Evolutionary conservation across 2,113 vertebrate genomes (phyloP), one percentile per base, ranked within the genome.

Genomic region (Pseudorectes ferrugineus): DNA sequence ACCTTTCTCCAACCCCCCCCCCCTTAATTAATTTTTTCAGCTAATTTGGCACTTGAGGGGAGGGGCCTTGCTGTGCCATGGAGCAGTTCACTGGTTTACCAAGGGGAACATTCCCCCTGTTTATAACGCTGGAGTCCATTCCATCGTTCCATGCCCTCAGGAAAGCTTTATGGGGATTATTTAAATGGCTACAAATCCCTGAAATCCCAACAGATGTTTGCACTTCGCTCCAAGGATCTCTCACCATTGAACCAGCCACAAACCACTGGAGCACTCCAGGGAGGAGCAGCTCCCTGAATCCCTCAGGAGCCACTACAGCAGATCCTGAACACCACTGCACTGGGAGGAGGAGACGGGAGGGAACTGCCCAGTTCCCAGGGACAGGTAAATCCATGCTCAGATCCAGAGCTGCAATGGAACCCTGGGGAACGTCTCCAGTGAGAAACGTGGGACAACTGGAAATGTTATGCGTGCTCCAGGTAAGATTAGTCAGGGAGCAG

Each of bases 401-500:
- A 55, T 3, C 52, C 71, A 61, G 59, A 62, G 88, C 74, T 67
- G 83, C 67, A 16, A 3, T 0, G 29, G 51, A 31, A 23, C 10
- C 33, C 45, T 5, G 23, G 65, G 59, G n/a, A 57, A 28, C 1
- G 3, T 6, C 59, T 36, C 12, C 66, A 12, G 65, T 0, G 77
- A 31, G 68, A 6, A 21, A 38, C 5, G 10, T 3, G 12, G 1
- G 25, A 2, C 29, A 63, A 74, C 29, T 46, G 62, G 66, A 13
- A 42, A 9, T 2, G 1, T 1, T 4, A 0, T 0, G 6, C 51
- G 4, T 4, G 10, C 12, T 15, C 11, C 42, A 13, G 68, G 19
- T 4, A 2, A 33, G 45, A 2, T 8, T 0, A 9, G 29, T 0
- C 33, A 71, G 71, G 62, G 57, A 78, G 61, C 61, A 36, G 45